These are phyloP conservation scores for Drosophila takahashii DNA, from an alignment of 1,140 invertebrate species.

Conservation along the genomic window DNA sequence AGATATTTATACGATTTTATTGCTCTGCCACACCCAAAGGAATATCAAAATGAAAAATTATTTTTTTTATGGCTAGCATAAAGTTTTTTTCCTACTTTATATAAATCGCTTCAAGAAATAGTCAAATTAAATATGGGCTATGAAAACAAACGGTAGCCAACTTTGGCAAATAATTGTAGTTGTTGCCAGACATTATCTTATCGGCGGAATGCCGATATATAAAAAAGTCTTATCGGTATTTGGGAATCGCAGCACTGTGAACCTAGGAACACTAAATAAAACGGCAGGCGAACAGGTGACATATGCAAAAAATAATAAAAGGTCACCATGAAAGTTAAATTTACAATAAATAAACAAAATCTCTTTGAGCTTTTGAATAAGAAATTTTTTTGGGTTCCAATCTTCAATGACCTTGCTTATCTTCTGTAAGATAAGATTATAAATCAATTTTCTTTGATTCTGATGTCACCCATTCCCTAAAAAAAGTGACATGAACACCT, in stretches of 20 bases:
- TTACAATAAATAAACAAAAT: background rate
- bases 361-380: background rate
- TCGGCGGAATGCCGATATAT: constrained; percentile 66
- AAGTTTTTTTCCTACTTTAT: constrained; percentile 1
- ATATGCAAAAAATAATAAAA: constrained; percentile 37
- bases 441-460: background rate
- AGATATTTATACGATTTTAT: constrained; percentile 19
- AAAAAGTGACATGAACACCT: constrained; percentile 5
- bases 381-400: background rate
- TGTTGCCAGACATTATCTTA: constrained; percentile 58
- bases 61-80: constrained; percentile 12
- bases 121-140: constrained; percentile 50
- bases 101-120: constrained; percentile 1
- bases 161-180: constrained; percentile 42
- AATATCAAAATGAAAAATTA: constrained; percentile 6
- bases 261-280: constrained; percentile 32
- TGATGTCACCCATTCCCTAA: constrained; percentile 14
- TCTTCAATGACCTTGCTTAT: constrained; percentile 46
- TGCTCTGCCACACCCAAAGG: constrained; percentile 18
- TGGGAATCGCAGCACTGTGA: constrained; percentile 27
- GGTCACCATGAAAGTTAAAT: background rate
- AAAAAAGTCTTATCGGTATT: constrained; percentile 58
- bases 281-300: constrained; percentile 57
- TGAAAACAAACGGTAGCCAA: constrained; percentile 45
- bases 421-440: constrained; percentile 33